A percentile compares a stretch with the other conserved stretches of the same genome.
These are phyloP conservation scores for Rutpela maculata DNA, from an alignment of 2,888 invertebrate genomes.

Conservation along the genomic window DNA sequence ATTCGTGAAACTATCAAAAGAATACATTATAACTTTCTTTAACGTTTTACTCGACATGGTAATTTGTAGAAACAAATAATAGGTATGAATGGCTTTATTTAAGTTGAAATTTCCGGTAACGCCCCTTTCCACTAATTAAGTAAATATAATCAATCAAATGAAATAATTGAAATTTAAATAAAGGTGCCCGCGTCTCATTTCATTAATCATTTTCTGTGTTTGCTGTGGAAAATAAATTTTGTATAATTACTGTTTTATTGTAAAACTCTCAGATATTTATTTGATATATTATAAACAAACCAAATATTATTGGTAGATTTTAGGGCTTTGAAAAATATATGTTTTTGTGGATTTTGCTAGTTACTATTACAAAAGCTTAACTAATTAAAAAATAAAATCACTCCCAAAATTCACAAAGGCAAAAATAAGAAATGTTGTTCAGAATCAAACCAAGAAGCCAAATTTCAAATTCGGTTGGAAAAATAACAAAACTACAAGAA, in stretches of 20 bases:
- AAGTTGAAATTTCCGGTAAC: constrained; percentile 51
- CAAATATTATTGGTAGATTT: too few relatives aligned
- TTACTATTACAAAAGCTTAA: too few relatives aligned
- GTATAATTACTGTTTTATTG: constrained; percentile 25
- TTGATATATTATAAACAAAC: too few relatives aligned
- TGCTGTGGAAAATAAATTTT: constrained; percentile 50
- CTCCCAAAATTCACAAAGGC: too few relatives aligned
- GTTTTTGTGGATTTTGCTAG: too few relatives aligned
- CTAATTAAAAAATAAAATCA: too few relatives aligned
- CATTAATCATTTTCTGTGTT: constrained; percentile 60
- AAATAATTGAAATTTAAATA: constrained; percentile 64
- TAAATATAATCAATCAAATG: constrained; percentile 67
- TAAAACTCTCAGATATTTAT: background rate
- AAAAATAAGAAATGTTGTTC: too few relatives aligned
- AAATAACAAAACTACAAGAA: too few relatives aligned
- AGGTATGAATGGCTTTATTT: constrained; percentile 60
- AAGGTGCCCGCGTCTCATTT: constrained; percentile 49
- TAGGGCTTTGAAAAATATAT: too few relatives aligned
- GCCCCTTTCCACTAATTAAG: constrained; percentile 57
- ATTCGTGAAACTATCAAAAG: constrained; percentile 69
- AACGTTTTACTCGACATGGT: constrained; percentile 49
- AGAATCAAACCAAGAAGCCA: too few relatives aligned
- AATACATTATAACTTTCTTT: constrained; percentile 62
- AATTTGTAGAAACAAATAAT: constrained; percentile 60
- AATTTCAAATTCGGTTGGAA: too few relatives aligned